These are phyloP conservation scores for Homarus americanus DNA, from an alignment of 1,140 invertebrate genomes.

Conservation along the genomic window DNA sequence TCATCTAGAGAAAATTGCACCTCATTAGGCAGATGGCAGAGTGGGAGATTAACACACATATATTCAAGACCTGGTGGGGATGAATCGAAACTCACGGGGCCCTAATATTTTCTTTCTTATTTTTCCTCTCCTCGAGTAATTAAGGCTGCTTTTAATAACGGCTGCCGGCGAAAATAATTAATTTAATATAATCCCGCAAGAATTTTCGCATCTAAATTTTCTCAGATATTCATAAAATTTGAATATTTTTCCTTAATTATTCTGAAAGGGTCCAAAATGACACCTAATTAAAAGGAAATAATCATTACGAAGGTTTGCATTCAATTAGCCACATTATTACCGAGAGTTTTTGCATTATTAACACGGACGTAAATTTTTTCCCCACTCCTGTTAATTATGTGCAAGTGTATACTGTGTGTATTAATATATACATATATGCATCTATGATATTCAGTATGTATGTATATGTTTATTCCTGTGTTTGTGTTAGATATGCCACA, in stretches of 20 bases:
- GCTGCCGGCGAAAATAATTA: conserved; percentile 42
- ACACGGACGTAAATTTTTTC: neutral
- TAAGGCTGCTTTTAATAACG: conserved; percentile 54
- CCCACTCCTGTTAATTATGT: neutral
- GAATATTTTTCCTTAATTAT: conserved; percentile 52
- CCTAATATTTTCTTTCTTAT: conserved; percentile 13
- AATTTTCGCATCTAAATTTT: conserved; percentile 47
- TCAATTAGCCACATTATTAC: conserved; percentile 33
- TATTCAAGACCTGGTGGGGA: conserved; percentile 23
- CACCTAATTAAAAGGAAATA: conserved; percentile 61
- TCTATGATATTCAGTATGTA: conserved; percentile 8
- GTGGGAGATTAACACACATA: conserved; percentile 58
- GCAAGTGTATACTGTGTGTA: neutral
- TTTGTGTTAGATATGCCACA: too few relatives aligned
- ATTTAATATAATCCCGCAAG: conserved; percentile 44
- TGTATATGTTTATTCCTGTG: neutral
- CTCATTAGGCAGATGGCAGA: conserved; percentile 51
- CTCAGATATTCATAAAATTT: conserved; percentile 47
- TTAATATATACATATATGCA: neutral
- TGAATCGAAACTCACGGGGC: conserved; percentile 39
- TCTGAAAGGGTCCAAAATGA: conserved; percentile 52
- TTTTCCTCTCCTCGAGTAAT: conserved; percentile 37
- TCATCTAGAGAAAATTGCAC: conserved; percentile 66
- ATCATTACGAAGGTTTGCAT: conserved; percentile 38
- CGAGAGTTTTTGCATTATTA: neutral